phyloP scores from a whole-genome alignment of 2,113 vertebrate species.

The Coptodon bakossiorum region DNA sequence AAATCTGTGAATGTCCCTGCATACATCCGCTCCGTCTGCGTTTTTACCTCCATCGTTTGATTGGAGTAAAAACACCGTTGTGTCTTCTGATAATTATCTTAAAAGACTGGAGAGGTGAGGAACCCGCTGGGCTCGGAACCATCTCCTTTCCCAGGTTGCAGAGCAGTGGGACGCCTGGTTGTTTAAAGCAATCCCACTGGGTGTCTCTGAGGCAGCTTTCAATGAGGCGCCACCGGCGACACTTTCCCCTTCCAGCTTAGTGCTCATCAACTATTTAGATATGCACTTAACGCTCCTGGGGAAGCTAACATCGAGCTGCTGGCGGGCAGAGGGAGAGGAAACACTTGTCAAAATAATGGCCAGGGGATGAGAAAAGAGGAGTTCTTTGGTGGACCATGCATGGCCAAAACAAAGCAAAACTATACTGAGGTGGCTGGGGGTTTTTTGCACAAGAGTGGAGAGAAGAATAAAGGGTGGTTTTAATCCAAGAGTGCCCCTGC shows the following conservation, averaged over 20 bases:
- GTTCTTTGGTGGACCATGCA: background rate
- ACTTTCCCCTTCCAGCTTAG: slow-evolving; percentile 64
- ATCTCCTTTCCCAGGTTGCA: slow-evolving; percentile 39
- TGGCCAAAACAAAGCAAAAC: background rate
- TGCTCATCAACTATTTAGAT: slow-evolving; percentile 73
- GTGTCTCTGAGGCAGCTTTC: slow-evolving; percentile 44
- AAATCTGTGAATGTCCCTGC: background rate
- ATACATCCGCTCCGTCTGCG: background rate
- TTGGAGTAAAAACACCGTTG: slow-evolving; percentile 1
- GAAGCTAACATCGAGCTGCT: slow-evolving; percentile 40
- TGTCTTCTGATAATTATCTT: slow-evolving; percentile 47
- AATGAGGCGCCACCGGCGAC: slow-evolving; percentile 56
- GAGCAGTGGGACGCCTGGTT: slow-evolving; percentile 50
- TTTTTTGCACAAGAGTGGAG: background rate
- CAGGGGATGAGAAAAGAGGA: background rate
- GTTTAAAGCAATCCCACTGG: slow-evolving; percentile 66
- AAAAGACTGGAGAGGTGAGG: slow-evolving; percentile 35
- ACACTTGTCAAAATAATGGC: slow-evolving; percentile 1
- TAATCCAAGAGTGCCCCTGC: background rate
- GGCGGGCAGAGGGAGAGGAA: slow-evolving; percentile 13
- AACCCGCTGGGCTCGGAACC: slow-evolving; percentile 42
- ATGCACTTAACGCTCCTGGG: slow-evolving; percentile 63
- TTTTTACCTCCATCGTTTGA: slow-evolving; percentile 3
- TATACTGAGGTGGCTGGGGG: background rate
- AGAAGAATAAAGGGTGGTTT: background rate